Evolutionary conservation across 2,888 invertebrate species (phyloP).

Genomic region (Ophion slaviceki): DNA sequence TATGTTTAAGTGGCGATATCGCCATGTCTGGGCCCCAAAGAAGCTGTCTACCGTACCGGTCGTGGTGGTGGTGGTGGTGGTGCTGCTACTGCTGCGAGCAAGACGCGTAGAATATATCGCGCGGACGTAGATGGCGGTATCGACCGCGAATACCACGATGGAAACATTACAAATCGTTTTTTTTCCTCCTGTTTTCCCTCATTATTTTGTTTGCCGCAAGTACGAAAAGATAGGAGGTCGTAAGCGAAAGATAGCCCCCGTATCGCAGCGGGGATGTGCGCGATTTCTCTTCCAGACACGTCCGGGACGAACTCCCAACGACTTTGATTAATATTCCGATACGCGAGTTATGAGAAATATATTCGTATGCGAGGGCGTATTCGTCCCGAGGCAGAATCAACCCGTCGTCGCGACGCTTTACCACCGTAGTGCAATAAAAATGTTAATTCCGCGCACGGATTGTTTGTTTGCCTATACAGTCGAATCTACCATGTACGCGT

Average conservation of each 20-base stretch:
- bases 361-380: slow-evolving; percentile 7
- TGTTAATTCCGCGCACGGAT: slow-evolving; percentile 24
- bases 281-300: not conserved
- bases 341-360: slow-evolving; percentile 18
- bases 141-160: slow-evolving; percentile 64
- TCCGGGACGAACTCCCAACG: not conserved
- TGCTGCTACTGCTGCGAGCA: not conserved
- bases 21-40: not conserved
- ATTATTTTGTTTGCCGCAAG: not conserved
- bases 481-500: not conserved
- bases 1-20: not conserved
- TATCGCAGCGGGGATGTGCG: not conserved
- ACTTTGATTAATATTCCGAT: slow-evolving; percentile 11
- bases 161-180: slow-evolving; percentile 12
- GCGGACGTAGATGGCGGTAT: slow-evolving; percentile 77
- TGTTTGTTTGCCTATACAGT: slow-evolving; percentile 15
- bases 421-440: slow-evolving; percentile 20
- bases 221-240: not conserved
- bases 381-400: not conserved
- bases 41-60: slow-evolving; percentile 76
- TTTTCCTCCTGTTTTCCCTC: not conserved
- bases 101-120: slow-evolving; percentile 47
- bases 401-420: not conserved
- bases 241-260: not conserved
- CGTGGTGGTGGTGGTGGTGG: slow-evolving; percentile 25